Conservation (phyloP, 2,113 vertebrate genomes). For the Calidris pugnax region DNA sequence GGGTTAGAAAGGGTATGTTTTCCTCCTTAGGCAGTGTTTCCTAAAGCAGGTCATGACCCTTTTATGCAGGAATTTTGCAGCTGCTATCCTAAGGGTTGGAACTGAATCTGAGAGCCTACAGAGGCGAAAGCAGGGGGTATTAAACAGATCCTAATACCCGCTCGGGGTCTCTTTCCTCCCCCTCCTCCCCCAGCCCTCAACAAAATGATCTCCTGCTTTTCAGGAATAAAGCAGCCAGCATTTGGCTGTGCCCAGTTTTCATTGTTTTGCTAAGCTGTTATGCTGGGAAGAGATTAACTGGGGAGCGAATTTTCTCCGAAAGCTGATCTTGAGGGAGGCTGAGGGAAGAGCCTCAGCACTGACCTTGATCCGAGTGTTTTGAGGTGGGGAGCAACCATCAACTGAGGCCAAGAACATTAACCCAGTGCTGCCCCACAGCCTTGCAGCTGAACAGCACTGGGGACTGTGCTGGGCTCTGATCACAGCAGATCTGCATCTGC, state of each 20-base stretch:
- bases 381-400: neutral
- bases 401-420: neutral
- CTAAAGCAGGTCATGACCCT: conserved; percentile 53
- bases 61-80: conserved; percentile 49
- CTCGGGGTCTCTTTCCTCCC: neutral
- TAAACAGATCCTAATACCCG: neutral
- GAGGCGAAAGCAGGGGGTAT: neutral
- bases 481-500: rapidly evolving
- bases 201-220: conserved; percentile 33
- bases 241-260: neutral
- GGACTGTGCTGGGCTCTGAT: neutral
- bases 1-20: conserved; percentile 28
- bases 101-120: neutral
- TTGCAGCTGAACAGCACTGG: rapidly evolving
- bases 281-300: conserved; percentile 43
- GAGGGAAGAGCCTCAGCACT: neutral
- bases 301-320: conserved; percentile 25
- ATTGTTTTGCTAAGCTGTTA: conserved; percentile 36
- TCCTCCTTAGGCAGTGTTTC: conserved; percentile 22
- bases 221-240: conserved; percentile 30
- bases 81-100: conserved; percentile 16
- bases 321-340: neutral
- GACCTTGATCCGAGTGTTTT: neutral
- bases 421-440: rapidly evolving
- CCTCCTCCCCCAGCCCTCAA: neutral